Conservation (phyloP, 2,888 invertebrate species). For the Morinoia aosen region DNA sequence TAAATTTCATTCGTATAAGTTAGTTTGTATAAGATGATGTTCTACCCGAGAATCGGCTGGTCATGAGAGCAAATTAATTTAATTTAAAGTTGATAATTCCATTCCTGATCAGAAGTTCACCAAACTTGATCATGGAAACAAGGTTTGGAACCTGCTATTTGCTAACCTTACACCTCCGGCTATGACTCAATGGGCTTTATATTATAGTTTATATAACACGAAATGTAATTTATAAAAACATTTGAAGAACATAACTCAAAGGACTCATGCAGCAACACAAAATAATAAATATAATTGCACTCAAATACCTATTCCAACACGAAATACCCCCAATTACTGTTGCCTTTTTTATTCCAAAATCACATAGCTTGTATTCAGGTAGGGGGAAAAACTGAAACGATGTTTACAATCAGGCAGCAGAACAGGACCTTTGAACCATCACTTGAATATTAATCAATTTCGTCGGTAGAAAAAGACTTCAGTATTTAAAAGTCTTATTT, state of each 20-base stretch:
- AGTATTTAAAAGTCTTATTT: no score
- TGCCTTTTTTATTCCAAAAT: background rate
- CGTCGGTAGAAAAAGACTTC: no score
- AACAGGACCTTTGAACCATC: background rate
- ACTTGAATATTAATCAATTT: no score
- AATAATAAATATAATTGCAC: background rate
- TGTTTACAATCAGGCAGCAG: background rate
- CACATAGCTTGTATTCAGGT: background rate
- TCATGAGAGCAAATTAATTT: background rate
- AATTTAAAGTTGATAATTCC: background rate
- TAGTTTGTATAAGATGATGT: no score
- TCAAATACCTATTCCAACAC: background rate
- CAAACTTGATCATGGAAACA: background rate
- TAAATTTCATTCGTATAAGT: no score
- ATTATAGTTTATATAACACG: no score
- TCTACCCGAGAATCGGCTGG: no score
- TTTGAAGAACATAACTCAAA: no score
- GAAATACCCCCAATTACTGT: background rate
- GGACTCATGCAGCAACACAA: no score
- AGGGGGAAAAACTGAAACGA: background rate
- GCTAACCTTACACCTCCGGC: no score
- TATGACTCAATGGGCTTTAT: no score
- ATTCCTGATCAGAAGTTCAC: background rate
- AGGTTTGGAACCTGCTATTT: background rate
- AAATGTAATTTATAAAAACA: no score